phyloP scores from a whole-genome alignment of 2,888 invertebrate genomes.

The Julus scandinavius region DNA sequence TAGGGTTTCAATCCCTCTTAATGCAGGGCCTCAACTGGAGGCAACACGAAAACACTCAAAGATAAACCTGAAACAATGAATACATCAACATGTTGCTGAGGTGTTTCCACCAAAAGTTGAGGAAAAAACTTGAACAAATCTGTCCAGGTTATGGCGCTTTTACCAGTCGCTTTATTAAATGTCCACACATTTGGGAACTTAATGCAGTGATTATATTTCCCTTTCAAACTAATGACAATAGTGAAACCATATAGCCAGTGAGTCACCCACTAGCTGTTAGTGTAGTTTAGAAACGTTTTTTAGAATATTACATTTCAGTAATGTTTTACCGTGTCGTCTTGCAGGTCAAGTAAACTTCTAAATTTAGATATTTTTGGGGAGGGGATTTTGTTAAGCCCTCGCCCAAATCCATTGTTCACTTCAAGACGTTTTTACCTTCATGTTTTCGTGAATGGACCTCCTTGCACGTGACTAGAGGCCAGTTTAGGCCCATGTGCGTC shows the following conservation, averaged over 20 bases:
- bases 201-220: neutral
- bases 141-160: no score
- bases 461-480: neutral
- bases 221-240: neutral
- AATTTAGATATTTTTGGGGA: neutral
- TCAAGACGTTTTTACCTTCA: neutral
- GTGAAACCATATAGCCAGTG: neutral
- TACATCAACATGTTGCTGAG: no score
- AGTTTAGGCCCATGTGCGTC: neutral
- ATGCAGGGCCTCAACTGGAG: no score
- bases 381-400: neutral
- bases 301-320: neutral
- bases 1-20: no score
- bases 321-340: neutral
- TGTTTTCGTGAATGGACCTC: neutral
- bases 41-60: no score
- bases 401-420: neutral
- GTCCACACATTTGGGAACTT: neutral
- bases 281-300: neutral
- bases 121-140: no score
- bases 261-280: neutral
- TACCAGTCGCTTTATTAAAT: no score
- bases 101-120: no score
- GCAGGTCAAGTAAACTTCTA: neutral
- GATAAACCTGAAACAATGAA: no score